phyloP scores from a whole-genome alignment of 2,113 vertebrate genomes.

The Sebastes schlegelii region DNA sequence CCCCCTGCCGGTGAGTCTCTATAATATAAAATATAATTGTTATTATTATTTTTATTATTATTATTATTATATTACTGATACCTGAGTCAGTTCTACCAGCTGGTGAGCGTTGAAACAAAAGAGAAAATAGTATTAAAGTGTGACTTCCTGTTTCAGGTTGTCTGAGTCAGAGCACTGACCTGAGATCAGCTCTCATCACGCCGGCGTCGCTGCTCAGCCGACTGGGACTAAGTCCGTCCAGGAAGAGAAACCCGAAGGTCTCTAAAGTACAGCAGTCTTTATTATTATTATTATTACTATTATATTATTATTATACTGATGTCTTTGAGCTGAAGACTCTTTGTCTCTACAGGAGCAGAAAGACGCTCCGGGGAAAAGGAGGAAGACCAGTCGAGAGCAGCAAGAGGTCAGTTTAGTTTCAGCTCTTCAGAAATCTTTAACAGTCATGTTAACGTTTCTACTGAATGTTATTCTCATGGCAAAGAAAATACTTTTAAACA shows the following conservation, averaged over 20 bases:
- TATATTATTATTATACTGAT: too few species aligned
- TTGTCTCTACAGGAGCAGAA: constrained; percentile 86
- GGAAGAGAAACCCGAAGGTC: constrained; percentile 91
- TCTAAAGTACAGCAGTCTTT: too few species aligned
- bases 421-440: background rate
- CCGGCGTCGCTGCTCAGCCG: constrained; percentile 93
- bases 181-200: constrained; percentile 87
- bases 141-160: constrained; percentile 77
- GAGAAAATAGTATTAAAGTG: too few species aligned
- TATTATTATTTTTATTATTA: too few species aligned
- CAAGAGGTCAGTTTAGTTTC: constrained; percentile 69
- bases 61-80: background rate
- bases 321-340: background rate
- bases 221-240: constrained; percentile 90
- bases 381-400: constrained; percentile 88
- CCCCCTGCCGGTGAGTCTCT: constrained; percentile 84
- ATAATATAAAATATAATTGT: background rate
- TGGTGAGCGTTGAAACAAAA: too few species aligned
- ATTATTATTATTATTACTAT: background rate
- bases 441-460: too few species aligned
- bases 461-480: too few species aligned
- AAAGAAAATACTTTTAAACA: too few species aligned
- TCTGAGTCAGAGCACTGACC: constrained; percentile 85
- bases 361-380: constrained; percentile 87
- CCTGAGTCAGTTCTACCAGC: background rate